Evolutionary conservation across 2,113 vertebrate genomes (phyloP).

Genomic region (Furnarius figulus): DNA sequence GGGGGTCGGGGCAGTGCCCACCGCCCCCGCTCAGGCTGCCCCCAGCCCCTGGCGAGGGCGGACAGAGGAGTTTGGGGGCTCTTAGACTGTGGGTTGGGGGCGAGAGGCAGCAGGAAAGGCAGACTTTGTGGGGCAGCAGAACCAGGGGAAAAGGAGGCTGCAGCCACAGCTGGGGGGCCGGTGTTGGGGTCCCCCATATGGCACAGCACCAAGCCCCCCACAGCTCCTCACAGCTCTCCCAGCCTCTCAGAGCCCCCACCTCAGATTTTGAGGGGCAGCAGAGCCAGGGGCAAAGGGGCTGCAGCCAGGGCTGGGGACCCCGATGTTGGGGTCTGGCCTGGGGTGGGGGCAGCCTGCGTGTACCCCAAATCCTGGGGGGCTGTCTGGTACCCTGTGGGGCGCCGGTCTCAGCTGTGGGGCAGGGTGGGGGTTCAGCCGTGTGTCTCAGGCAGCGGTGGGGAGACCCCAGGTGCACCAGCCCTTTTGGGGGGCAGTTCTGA

Average conservation of each 20-base stretch:
- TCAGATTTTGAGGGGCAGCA: background rate
- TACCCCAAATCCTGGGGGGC: background rate
- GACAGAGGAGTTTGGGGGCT: background rate
- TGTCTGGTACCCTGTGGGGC: background rate
- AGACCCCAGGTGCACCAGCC: background rate
- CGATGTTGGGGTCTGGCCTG: background rate
- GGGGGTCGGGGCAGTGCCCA: background rate
- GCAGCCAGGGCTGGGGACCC: background rate
- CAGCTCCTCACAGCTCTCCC: too few species aligned
- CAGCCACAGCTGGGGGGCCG: rapidly evolving
- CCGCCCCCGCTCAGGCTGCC: background rate
- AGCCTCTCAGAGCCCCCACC: too few species aligned
- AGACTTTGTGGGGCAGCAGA: background rate
- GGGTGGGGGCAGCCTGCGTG: background rate
- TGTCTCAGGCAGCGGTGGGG: background rate
- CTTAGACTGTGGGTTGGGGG: background rate
- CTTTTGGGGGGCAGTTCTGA: background rate
- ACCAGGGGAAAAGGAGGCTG: background rate
- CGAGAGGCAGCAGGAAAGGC: too few species aligned
- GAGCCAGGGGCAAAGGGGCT: background rate
- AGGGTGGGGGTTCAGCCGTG: background rate
- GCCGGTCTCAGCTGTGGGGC: background rate
- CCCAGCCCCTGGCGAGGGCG: background rate
- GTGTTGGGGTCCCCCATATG: background rate
- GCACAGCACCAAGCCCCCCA: too few species aligned